A percentile compares a stretch with the other conserved stretches of the same genome.
Conservation (phyloP, 1,140 invertebrate genomes). For the Condylostylus longicornis region DNA sequence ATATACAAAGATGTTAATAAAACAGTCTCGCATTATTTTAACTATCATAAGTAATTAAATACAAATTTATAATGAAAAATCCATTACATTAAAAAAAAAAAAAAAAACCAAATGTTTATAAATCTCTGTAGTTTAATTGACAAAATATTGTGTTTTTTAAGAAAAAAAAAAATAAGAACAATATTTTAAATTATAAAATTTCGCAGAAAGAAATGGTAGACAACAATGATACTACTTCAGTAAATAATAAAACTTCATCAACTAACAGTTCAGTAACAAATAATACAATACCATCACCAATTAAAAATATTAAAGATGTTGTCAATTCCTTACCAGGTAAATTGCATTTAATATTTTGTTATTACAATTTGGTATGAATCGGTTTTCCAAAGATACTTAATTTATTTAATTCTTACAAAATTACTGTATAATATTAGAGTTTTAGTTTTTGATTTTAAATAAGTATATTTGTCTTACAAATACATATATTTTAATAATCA, state of each 20-base stretch:
- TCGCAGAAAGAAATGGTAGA: slow-evolving; percentile 22
- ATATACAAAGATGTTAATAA: too few relatives aligned
- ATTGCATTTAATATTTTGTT: not conserved
- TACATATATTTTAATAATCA: not conserved
- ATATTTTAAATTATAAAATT: slow-evolving; percentile 1
- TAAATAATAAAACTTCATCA: slow-evolving; percentile 22
- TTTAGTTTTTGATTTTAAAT: not conserved
- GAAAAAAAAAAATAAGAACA: not conserved
- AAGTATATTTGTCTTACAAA: not conserved
- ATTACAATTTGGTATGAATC: not conserved
- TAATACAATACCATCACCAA: slow-evolving; percentile 12
- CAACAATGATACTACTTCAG: slow-evolving; percentile 28
- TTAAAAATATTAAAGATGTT: slow-evolving; percentile 10
- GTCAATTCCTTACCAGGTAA: slow-evolving; percentile 28
- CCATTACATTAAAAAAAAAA: too few relatives aligned
- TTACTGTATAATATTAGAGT: not conserved
- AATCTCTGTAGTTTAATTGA: too few relatives aligned
- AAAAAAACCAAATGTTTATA: too few relatives aligned
- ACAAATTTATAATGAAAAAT: too few relatives aligned
- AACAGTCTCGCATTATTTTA: too few relatives aligned
- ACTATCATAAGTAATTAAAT: too few relatives aligned
- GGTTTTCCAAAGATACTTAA: not conserved
- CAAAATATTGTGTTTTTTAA: not conserved
- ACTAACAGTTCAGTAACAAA: slow-evolving; percentile 8
- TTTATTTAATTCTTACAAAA: not conserved